Evolutionary conservation across 2,797 vertebrate species (phyloP), one percentile per base, ranked within the genome.

Genomic region (Heteromormyrus szaboi): DNA sequence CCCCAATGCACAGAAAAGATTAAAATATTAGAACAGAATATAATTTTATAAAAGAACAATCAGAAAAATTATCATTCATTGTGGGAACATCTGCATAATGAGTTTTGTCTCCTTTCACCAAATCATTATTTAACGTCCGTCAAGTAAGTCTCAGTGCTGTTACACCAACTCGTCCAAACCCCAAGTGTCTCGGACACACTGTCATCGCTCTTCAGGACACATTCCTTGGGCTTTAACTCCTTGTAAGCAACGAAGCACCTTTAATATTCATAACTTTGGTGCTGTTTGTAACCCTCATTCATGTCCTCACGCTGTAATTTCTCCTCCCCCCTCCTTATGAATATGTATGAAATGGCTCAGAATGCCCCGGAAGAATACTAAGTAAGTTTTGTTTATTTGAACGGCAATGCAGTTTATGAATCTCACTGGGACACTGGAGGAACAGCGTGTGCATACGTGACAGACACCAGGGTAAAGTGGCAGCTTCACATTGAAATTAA

Each of bases 281-380:
- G 12, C n/a, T 79, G 33, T 9, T 62, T 88, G 68, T 41, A 76
- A 87, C 44, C 5, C 84, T 56, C 83, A 86, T 88, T 88, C 86
- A 87, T 83, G 86, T 72, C 46, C 51, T 29, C 1, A 6, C n/a
- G 37, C 44, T 87, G 25, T 41, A 17, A 48, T 89, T 89, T 62
- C 22, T 44, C 48, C 85, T 12, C 50, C 72, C 5, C 54, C 76
- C 51, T 53, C 59, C 68, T 87, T 50, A 72, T 72, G 44, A 56
- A 79, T 91, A 87, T 87, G 83, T 56, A 86, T 29, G 25, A 59
- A 37, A 14, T 14, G 44, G 85, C 41, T 90, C 85, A 65, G 88
- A 81, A 29, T 41, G 29, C 85, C 88, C 29, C 14, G 37, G 46
- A 81, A 88, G 83, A 72, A 85, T 29, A 87, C 29, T 25, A 46